phyloP scores from a whole-genome alignment of 2,113 vertebrate genomes.

The Protobothrops flavoviridis region DNA sequence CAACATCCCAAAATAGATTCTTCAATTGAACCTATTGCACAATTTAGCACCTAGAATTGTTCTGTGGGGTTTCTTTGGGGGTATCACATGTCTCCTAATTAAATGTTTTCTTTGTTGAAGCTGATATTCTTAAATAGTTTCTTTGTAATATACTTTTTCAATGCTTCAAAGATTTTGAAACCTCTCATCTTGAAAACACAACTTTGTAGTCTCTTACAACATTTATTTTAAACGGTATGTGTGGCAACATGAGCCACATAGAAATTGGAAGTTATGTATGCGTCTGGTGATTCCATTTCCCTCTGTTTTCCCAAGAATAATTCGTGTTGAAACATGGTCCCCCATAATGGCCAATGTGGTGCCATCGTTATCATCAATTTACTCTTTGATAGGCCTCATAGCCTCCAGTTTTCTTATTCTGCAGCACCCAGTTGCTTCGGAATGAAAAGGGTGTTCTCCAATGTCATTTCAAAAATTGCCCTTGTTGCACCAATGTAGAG shows the following conservation, averaged over 20 bases:
- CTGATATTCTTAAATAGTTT: not conserved
- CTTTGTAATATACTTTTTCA: not conserved
- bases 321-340: not conserved
- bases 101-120: not conserved
- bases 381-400: not conserved
- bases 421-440: not conserved
- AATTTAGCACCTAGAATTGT: not conserved
- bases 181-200: not conserved
- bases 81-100: not conserved
- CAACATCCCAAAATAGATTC: not conserved
- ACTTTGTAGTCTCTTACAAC: not conserved
- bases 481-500: not conserved
- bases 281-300: not conserved
- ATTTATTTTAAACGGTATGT: not conserved
- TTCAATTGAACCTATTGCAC: not conserved
- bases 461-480: not conserved
- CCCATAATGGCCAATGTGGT: not conserved
- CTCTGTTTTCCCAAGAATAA: not conserved
- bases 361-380: not conserved
- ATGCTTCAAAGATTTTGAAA: not conserved
- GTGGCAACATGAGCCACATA: not conserved
- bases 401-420: not conserved
- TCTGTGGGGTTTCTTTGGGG: not conserved
- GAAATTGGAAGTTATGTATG: not conserved
- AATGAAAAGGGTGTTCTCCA: not conserved